Evolutionary conservation across 37 sponge, comb jelly and placozoan species (phyloP), one percentile per base, ranked within the genome.

Genomic region (Bolinopsis microptera): DNA sequence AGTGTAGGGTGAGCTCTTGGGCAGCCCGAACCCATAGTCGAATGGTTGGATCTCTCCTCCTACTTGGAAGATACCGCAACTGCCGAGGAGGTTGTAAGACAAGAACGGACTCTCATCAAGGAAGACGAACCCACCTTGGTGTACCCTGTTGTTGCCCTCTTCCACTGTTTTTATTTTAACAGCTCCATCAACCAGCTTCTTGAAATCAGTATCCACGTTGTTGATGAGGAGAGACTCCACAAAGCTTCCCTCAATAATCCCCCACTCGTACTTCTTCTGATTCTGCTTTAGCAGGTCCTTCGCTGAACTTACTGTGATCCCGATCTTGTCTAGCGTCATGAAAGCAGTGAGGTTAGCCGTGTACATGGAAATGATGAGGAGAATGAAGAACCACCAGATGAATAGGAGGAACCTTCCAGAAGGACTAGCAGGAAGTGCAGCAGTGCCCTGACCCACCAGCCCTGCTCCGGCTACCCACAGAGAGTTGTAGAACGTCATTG

Each of bases 311-410:
- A 86, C 61, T 0, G 90, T 86, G 24, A 86, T 40, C 41, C 90
- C 90, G 3, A 86, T 86, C 30, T 86, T 86, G 30, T 86, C 90
- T n/a, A 86, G 61, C 27, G 90, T 86, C 90, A 86, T 39, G 90
- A 86, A 86, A 0, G 90, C 90, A 41, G 90, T 86, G 27, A 86
- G 28, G 90, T 86, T 86, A 40, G 90, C 90, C 1, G 90, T 86
- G 90, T 86, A 86, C 90, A 86, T 86, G 90, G 90, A 86, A 0
- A 86, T 23, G 1, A 86, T 86, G 90, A 86, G 90, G 48, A 86
- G 67, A 8, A 86, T 41, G 67, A 86, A 86, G 67, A 86, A 86
- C 90, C 90, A 86, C 90, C 90, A 86, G 67, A 33, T 33, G 26
- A 86, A 38, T 25, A 86, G 67, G 67, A 86, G 38, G 90, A 86